Conservation (phyloP, 2,797 vertebrate species). For the Rhinichthys osculus region DNA sequence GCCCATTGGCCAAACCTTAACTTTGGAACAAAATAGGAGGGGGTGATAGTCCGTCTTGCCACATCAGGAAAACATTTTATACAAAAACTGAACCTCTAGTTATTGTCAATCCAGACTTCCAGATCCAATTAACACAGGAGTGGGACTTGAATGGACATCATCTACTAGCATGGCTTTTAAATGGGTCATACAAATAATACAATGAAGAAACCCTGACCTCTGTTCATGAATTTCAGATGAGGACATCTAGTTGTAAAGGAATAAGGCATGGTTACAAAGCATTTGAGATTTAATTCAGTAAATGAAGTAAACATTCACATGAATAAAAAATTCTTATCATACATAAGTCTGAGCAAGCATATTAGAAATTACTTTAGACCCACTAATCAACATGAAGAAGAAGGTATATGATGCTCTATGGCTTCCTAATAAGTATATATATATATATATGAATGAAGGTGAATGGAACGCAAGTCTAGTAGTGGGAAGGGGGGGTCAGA, state of each 20-base stretch:
- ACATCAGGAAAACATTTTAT: not conserved
- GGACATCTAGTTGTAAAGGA: not conserved
- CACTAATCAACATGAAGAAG: not conserved
- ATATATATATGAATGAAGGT: not conserved
- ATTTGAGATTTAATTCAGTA: not conserved
- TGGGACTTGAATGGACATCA: not conserved
- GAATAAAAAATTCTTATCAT: not conserved
- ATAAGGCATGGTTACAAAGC: not conserved
- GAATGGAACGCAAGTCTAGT: not conserved
- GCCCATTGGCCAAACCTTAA: no score
- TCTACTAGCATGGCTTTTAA: not conserved
- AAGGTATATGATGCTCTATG: not conserved
- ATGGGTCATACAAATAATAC: not conserved
- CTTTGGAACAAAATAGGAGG: no score
- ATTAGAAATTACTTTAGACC: not conserved
- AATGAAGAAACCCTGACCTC: constrained; percentile 8
- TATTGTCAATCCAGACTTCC: not conserved
- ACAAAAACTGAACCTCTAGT: not conserved
- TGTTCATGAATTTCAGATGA: not conserved
- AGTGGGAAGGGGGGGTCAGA: not conserved
- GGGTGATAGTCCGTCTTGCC: no score
- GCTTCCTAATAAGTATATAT: no score
- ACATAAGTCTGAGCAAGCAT: not conserved
- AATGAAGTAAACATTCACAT: not conserved
- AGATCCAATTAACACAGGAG: not conserved